Evolutionary conservation across 2,888 invertebrate species (phyloP), one percentile per base, ranked within the genome.

Genomic region (Mythimna loreyi): DNA sequence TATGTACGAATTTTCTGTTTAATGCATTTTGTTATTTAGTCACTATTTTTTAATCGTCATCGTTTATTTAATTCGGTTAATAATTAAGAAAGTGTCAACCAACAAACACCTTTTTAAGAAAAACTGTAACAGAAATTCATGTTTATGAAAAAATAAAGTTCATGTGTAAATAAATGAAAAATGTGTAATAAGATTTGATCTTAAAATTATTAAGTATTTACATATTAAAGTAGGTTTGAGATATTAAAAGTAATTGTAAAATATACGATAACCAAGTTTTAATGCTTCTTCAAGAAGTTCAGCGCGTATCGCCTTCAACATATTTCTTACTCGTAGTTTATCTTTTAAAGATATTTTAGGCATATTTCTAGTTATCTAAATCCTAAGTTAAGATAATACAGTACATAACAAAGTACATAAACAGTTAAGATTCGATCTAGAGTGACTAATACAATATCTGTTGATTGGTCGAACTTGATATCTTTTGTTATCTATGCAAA

Each of bases 401-500:
- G 67, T 72, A 72, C 2, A 75, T 60, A 72, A 74, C 5, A 21
- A 25, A 67, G 30, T 55, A 73, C 19, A 68, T 75, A 58, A 28
- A 3, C 40, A 28, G 16, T 49, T n/a, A 21, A 50, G 76, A 74
- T 74, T 63, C 63, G 43, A 70, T 59, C 43, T 25, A 30, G n/a
- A 57, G 47, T 28, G 33, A 30, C 16, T 45, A 58, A 33, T 52
- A 47, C 9, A 61, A 57, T 57, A 74, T n/a, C 6, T 57, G 75
- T 60, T 72, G 80, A 81, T 81, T 83, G 82, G 82, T 56, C 64
- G 56, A 23, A n/a, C 55, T 36, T 21, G 43, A 49, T 72, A 72
- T 70, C 56, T 52, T 28, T 30, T 56, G 69, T 72, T 82, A 83
- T 83, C 82, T 75, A 59, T 61, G 61, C 67, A 68, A 77, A 72